phyloP scores from a whole-genome alignment of 2,888 invertebrate species.

The Tricholauxania praeusta region DNA sequence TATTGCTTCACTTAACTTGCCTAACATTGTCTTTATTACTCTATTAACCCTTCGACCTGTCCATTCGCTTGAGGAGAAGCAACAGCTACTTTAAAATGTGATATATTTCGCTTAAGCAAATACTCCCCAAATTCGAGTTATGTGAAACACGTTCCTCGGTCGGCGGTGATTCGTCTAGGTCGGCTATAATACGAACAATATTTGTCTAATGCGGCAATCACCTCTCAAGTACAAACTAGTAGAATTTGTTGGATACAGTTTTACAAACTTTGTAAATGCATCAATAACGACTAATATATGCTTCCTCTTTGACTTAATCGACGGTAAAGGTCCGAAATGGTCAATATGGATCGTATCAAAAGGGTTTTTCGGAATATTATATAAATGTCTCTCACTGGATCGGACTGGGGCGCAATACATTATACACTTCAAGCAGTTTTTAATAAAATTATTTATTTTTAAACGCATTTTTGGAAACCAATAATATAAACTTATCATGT shows the following conservation, averaged over 20 bases:
- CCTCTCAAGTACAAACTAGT: background rate
- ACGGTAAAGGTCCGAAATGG: background rate
- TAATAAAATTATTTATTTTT: slow-evolving; percentile 3
- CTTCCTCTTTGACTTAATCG: background rate
- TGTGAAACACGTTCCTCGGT: too few relatives aligned
- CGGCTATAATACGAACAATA: background rate
- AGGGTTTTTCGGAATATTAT: too few relatives aligned
- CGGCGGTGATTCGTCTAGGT: too few relatives aligned
- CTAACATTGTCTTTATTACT: too few relatives aligned
- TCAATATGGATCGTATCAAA: background rate
- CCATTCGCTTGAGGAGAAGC: too few relatives aligned
- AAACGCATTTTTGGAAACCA: slow-evolving; percentile 13
- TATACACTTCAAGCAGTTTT: slow-evolving; percentile 11
- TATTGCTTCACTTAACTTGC: too few relatives aligned
- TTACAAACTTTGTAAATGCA: slow-evolving; percentile 21
- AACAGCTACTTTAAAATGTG: too few relatives aligned
- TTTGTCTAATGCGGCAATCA: background rate
- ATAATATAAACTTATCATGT: slow-evolving; percentile 3
- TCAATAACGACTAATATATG: slow-evolving; percentile 1
- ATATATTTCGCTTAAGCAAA: too few relatives aligned
- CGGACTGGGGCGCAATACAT: background rate
- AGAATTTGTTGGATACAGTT: slow-evolving; percentile 11
- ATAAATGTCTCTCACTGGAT: too few relatives aligned
- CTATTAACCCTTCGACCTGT: too few relatives aligned
- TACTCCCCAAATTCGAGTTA: too few relatives aligned